Evolutionary conservation across 1,140 invertebrate genomes (phyloP).

Genomic region (Anadara kagoshimensis): DNA sequence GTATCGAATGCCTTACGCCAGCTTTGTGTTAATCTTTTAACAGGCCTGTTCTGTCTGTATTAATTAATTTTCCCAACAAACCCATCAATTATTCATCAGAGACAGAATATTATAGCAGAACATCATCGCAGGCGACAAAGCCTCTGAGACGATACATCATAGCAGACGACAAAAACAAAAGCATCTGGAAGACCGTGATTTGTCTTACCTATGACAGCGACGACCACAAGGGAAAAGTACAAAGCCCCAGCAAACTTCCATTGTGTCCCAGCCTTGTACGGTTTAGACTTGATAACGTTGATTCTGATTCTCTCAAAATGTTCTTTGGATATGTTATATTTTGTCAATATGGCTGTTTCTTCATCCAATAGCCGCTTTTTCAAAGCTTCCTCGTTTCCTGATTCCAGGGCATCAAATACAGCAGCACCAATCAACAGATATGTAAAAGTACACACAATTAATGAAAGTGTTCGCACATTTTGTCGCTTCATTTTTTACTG

Average conservation of each 20-base stretch:
- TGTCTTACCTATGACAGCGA: constrained; percentile 94
- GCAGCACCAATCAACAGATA: constrained; percentile 99
- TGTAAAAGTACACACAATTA: constrained; percentile 99
- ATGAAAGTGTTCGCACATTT: constrained; percentile 97
- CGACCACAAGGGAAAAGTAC: constrained; percentile 98
- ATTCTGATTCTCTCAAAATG: constrained; percentile 94
- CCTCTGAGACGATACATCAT: not conserved
- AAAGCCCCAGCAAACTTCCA: constrained; percentile 93
- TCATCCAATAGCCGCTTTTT: constrained; percentile 85
- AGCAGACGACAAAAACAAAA: not conserved
- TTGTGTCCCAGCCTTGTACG: constrained; percentile 97
- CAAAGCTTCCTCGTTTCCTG: constrained; percentile 93
- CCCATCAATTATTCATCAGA: not conserved
- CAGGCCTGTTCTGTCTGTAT: not conserved
- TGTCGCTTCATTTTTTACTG: constrained; percentile 87
- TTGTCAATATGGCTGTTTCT: constrained; percentile 85
- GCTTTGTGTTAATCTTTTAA: not conserved
- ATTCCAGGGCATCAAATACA: constrained; percentile 98
- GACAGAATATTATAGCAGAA: not conserved
- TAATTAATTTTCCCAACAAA: not conserved
- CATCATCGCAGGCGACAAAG: not conserved
- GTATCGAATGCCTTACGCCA: no score
- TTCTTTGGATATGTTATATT: constrained; percentile 95
- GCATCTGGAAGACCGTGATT: not conserved
- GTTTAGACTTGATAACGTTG: constrained; percentile 96